Evolutionary conservation across 2,797 vertebrate genomes (phyloP), one percentile per base, ranked within the genome.

Genomic region (Sebastiscus tertius): DNA sequence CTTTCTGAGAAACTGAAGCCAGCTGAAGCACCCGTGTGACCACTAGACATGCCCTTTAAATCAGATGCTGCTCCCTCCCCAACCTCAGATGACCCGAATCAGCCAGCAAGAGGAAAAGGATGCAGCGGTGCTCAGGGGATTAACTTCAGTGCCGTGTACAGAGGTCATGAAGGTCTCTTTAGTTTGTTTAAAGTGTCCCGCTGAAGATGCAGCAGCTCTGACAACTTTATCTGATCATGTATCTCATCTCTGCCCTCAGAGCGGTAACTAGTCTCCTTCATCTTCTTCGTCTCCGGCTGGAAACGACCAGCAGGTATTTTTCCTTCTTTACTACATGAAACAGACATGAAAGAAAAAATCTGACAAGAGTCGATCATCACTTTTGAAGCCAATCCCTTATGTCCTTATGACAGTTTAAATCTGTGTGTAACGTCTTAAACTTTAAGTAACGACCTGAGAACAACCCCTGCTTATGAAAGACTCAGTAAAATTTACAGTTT

Each of bases 61-160:
- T 73, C 6, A 49, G 36, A 68, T 0, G 6, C 22, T 27, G 27
- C 3, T 42, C 8, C 2, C 0, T 14, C 10, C 49, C 11, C 58
- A 6, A 18, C 18, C 31, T 24, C 26, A 58, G 8, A 77, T 54
- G 22, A 64, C 89, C 88, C 89, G 94, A 92, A 89, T 93, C 96
- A 97, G 95, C 95, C 96, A 36, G 60, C 89, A 80, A 46, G 89
- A 92, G 88, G 90, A 85, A 83, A 94, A 89, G 88, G 90, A 94
- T 87, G 26, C 46, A 71, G 75, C 61, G 65, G 75, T 9, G 18
- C 66, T 52, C 59, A 2, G 33, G 33, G 20, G 5, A 65, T 79
- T 64, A 58, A 72, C 22, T 69, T 61, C 54, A 74, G 36, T 11
- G 36, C 6, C 18, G 36, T 26, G 39, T 69, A 34, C 42, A 76